A percentile compares a stretch with the other conserved stretches of the same genome.
Evolutionary conservation across 2,113 vertebrate species (phyloP).

Genomic region (Taurulus bubalis): DNA sequence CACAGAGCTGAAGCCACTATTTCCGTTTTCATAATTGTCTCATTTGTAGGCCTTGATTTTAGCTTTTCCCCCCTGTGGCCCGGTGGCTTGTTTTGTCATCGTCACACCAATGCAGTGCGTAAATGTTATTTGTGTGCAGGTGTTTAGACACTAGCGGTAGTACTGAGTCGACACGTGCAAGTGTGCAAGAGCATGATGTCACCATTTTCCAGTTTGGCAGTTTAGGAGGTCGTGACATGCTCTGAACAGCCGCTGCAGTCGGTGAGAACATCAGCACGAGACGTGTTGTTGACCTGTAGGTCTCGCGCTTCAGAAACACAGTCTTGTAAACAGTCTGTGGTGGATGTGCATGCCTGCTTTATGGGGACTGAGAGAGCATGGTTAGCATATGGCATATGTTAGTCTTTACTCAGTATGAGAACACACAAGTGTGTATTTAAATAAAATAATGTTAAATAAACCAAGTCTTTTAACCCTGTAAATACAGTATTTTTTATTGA

Average conservation of each 20-base stretch:
- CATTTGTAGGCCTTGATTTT: neutral
- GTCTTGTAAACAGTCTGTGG: slow-evolving; percentile 27
- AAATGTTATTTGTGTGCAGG: slow-evolving; percentile 1
- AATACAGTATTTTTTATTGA: neutral
- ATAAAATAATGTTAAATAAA: neutral
- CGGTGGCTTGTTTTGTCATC: neutral
- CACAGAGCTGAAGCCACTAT: neutral
- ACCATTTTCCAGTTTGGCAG: slow-evolving; percentile 61
- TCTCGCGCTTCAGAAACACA: slow-evolving; percentile 11
- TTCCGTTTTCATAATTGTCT: neutral
- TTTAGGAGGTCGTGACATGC: slow-evolving; percentile 63
- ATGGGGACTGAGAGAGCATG: neutral
- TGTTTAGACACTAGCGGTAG: slow-evolving; percentile 2
- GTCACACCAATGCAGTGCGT: slow-evolving; percentile 1
- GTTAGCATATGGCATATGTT: neutral
- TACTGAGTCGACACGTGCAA: neutral
- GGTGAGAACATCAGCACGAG: slow-evolving; percentile 20
- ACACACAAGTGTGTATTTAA: neutral
- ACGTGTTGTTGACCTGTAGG: slow-evolving; percentile 19
- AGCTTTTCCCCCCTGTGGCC: neutral
- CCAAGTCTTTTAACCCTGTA: neutral
- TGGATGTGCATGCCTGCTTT: neutral
- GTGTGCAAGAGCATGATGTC: slow-evolving; percentile 58
- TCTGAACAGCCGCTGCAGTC: slow-evolving; percentile 27
- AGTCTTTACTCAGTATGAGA: neutral